These are phyloP conservation scores for Nothocercus julius DNA, from an alignment of 2,113 vertebrate genomes.

Conservation along the genomic window DNA sequence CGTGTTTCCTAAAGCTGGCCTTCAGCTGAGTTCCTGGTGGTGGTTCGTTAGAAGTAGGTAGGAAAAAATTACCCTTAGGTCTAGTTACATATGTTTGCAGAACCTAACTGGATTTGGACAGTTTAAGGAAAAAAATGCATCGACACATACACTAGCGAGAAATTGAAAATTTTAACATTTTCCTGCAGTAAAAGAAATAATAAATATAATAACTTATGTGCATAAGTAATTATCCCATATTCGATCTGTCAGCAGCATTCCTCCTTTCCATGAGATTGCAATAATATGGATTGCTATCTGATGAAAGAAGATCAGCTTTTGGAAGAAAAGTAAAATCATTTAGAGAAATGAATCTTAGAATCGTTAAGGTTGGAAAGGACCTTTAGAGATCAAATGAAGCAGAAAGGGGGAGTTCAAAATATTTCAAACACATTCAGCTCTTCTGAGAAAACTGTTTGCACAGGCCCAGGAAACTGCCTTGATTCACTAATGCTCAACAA, in stretches of 20 bases:
- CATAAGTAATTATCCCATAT: constrained; percentile 49
- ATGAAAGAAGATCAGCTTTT: constrained; percentile 71
- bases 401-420: constrained; percentile 64
- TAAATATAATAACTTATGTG: neutral
- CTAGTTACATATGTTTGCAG: constrained; percentile 18
- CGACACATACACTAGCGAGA: constrained; percentile 39
- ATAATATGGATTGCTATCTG: constrained; percentile 59
- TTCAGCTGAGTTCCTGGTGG: neutral
- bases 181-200: constrained; percentile 36
- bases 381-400: constrained; percentile 14
- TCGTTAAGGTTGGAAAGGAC: too few species aligned
- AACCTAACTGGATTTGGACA: constrained; percentile 28
- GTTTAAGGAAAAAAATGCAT: constrained; percentile 22
- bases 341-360: constrained; percentile 61
- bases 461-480: constrained; percentile 51
- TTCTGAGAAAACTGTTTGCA: constrained; percentile 65
- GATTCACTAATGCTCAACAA: constrained; percentile 51
- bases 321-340: constrained; percentile 73
- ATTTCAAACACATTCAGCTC: constrained; percentile 65
- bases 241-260: constrained; percentile 48
- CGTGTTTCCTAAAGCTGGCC: constrained; percentile 28
- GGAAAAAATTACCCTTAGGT: constrained; percentile 36
- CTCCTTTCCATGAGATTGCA: constrained; percentile 41
- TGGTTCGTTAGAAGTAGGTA: constrained; percentile 11
- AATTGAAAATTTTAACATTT: constrained; percentile 52